Evolutionary conservation across 35 echinoderm and acorn worm species (phyloP), one percentile per base, ranked within the genome.

Genomic region (Holothuria glaberrima): DNA sequence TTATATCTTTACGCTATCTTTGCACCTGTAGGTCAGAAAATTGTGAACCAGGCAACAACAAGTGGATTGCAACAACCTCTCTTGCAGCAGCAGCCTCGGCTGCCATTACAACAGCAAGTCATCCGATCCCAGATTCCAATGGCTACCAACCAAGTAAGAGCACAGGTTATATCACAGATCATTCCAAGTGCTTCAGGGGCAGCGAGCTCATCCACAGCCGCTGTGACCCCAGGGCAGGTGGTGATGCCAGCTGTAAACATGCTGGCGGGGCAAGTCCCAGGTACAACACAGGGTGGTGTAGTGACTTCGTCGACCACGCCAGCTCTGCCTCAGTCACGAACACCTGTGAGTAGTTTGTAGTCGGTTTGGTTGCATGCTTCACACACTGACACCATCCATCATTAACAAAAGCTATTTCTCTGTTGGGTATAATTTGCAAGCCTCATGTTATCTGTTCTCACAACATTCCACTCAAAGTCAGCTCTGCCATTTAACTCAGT

Each of bases 61-160:
- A 83, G 48, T 57, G 31, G 31, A 41, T 19, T 75, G 41, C 38
- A 86, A 33, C 80, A 91, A 84, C 71, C 94, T 17, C 68, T 95
- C 0, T 87, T 92, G 48, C 91, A 92, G 35, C 90, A 90, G 35
- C 45, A n/a, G 71, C 64, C 90, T 30, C 79, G 66, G 75, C 69
- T 90, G 32, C 70, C 83, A 27, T 30, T 72, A 31, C 50, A 58
- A 28, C 78, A 60, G 41, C 71, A 31, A 75, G 9, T 38, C 6
- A 29, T 75, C 71, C 32, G 71, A 13, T 61, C 79, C 79, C 82
- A 87, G 62, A 25, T 25, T 3, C 56, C 75, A 19, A 70, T 69
- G 2, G 26, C 63, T 27, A 75, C 71, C 71, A 75, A 75, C 44
- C 71, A 75, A 75, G 71, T 75, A 75, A 75, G 71, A 75, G 32